Evolutionary conservation across 2,797 vertebrate genomes (phyloP).

Genomic region (Chiroxiphia lanceolata): DNA sequence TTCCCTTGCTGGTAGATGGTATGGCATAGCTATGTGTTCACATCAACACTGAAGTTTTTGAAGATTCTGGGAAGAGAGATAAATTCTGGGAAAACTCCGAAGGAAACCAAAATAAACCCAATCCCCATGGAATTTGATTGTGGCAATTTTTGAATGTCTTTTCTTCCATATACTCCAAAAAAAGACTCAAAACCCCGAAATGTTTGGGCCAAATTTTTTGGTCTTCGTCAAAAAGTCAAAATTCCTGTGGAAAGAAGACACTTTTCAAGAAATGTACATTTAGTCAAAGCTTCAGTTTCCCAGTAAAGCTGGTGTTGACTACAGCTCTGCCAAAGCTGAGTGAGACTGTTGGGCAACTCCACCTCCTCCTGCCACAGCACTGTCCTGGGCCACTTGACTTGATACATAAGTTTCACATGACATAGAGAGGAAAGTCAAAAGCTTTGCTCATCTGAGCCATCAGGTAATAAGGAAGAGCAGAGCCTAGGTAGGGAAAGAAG

Average conservation of each 20-base stretch:
- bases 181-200: not conserved
- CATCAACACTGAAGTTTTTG: not conserved
- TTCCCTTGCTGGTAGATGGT: not conserved
- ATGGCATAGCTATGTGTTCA: not conserved
- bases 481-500: not conserved
- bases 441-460: not conserved
- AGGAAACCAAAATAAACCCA: constrained; percentile 16
- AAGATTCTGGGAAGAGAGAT: constrained; percentile 5
- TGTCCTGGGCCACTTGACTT: not conserved
- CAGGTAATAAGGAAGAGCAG: not conserved
- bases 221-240: constrained; percentile 42
- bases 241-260: constrained; percentile 40
- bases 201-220: constrained; percentile 1
- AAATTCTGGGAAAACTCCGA: constrained; percentile 18
- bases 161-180: constrained; percentile 16
- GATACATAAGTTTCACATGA: not conserved
- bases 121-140: constrained; percentile 17
- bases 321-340: not conserved
- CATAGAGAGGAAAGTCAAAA: not conserved
- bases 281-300: not conserved
- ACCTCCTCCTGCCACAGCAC: not conserved
- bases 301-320: not conserved
- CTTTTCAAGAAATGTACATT: constrained; percentile 38
- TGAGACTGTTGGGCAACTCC: not conserved
- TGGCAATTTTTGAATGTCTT: not conserved